These are phyloP conservation scores for Eilema griseolum DNA, from an alignment of 2,888 invertebrate genomes.

Conservation along the genomic window DNA sequence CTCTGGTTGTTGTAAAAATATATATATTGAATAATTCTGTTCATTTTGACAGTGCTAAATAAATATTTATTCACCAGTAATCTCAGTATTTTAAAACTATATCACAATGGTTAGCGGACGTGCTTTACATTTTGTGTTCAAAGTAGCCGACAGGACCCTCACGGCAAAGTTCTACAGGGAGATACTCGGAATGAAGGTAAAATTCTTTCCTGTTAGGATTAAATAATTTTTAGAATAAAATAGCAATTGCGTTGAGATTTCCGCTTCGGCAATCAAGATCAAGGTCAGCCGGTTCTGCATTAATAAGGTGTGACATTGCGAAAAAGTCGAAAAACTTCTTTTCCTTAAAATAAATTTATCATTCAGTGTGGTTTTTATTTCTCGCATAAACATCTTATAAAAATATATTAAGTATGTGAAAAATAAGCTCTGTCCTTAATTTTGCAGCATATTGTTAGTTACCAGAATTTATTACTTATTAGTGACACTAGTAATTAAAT, in stretches of 20 bases:
- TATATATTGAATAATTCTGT: too few relatives aligned
- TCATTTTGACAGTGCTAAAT: not conserved
- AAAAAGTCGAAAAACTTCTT: not conserved
- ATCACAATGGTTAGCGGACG: conserved; percentile 89
- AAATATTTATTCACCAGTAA: conserved; percentile 25
- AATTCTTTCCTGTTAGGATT: not conserved
- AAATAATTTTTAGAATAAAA: not conserved
- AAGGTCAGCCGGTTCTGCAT: conserved; percentile 6
- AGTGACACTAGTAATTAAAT: too few relatives aligned
- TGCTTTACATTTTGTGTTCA: conserved; percentile 98
- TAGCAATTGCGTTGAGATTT: not conserved
- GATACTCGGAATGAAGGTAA: conserved; percentile 97
- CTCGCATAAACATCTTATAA: too few relatives aligned
- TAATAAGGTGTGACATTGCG: not conserved
- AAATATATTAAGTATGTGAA: too few relatives aligned
- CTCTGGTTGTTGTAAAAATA: not conserved
- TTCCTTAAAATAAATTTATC: too few relatives aligned
- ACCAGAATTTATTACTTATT: too few relatives aligned
- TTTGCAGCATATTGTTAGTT: too few relatives aligned
- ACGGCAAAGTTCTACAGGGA: conserved; percentile 96
- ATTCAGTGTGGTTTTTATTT: not conserved
- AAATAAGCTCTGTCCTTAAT: too few relatives aligned
- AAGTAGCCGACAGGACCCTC: conserved; percentile 95
- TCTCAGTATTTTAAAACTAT: conserved; percentile 34
- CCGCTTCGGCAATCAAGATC: not conserved